phyloP scores from a whole-genome alignment of 2,888 invertebrate species.

The Cheilosia urbana region DNA sequence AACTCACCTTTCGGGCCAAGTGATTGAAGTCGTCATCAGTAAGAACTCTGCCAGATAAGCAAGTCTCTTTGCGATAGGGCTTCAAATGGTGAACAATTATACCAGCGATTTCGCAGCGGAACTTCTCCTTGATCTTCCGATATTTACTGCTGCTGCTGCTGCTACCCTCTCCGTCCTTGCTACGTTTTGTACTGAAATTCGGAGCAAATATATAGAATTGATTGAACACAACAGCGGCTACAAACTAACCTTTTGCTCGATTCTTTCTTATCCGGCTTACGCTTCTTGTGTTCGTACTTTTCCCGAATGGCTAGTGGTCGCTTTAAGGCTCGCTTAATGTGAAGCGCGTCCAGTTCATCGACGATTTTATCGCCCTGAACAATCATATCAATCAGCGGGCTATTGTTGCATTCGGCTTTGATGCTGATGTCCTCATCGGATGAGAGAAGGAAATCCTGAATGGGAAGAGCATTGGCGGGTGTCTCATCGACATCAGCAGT shows the following conservation, averaged over 20 bases:
- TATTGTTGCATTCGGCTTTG: slow-evolving; percentile 78
- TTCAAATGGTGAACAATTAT: slow-evolving; percentile 93
- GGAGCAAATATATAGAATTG: not conserved
- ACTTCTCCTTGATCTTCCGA: slow-evolving; percentile 93
- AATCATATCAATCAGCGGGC: slow-evolving; percentile 78
- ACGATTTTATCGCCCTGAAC: slow-evolving; percentile 80
- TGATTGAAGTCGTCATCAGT: slow-evolving; percentile 97
- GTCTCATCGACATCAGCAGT: slow-evolving; percentile 30
- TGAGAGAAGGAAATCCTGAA: slow-evolving; percentile 80
- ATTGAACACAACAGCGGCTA: not conserved
- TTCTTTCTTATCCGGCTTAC: slow-evolving; percentile 77
- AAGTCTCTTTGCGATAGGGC: slow-evolving; percentile 94
- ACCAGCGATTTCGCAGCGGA: slow-evolving; percentile 91
- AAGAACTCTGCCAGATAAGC: slow-evolving; percentile 92
- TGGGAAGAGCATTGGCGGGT: slow-evolving; percentile 76
- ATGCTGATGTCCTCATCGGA: slow-evolving; percentile 79
- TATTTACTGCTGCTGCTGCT: slow-evolving; percentile 86
- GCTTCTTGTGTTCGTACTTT: slow-evolving; percentile 78
- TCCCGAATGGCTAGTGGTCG: slow-evolving; percentile 76
- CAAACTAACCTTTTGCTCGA: slow-evolving; percentile 77
- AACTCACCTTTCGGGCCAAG: slow-evolving; percentile 94
- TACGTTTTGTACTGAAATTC: slow-evolving; percentile 76
- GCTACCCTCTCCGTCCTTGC: slow-evolving; percentile 74
- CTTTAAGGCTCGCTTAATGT: slow-evolving; percentile 78
- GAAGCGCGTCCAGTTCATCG: slow-evolving; percentile 81